Percentiles rank a stretch among this genome's conserved stretches.
phyloP scores from a whole-genome alignment of 2,888 invertebrate genomes.

The Plusia festucae region DNA sequence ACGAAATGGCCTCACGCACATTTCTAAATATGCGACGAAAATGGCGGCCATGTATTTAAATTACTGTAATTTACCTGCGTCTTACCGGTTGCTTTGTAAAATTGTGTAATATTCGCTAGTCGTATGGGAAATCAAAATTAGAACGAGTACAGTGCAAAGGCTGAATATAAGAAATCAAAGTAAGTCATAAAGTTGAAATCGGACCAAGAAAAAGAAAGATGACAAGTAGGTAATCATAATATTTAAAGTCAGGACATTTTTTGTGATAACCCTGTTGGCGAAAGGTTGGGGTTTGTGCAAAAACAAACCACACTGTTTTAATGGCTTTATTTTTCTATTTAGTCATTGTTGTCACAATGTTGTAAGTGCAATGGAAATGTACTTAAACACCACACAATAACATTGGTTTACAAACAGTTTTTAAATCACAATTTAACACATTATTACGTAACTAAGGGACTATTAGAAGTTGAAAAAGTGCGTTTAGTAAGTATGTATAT shows the following conservation, averaged over 20 bases:
- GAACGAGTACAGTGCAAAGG: neutral
- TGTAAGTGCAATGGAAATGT: constrained; percentile 42
- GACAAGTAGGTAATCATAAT: too few species aligned
- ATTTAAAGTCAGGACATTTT: neutral
- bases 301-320: constrained; percentile 54
- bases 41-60: constrained; percentile 3
- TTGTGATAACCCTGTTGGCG: constrained; percentile 24
- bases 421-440: constrained; percentile 21
- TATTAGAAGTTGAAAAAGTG: neutral
- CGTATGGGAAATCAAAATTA: neutral
- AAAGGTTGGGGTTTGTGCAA: constrained; percentile 61
- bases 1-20: constrained; percentile 5
- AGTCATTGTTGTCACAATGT: constrained; percentile 56
- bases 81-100: neutral
- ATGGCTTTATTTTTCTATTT: constrained; percentile 68
- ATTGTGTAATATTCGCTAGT: neutral
- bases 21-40: constrained; percentile 2
- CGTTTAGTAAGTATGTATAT: too few species aligned
- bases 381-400: constrained; percentile 47
- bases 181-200: too few species aligned
- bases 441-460: constrained; percentile 23
- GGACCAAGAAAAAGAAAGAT: too few species aligned
- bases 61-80: constrained; percentile 2
- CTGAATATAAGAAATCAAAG: neutral
- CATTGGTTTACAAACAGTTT: constrained; percentile 31